Conservation (phyloP, 2,888 invertebrate species). For the Exocentrus adspersus region DNA sequence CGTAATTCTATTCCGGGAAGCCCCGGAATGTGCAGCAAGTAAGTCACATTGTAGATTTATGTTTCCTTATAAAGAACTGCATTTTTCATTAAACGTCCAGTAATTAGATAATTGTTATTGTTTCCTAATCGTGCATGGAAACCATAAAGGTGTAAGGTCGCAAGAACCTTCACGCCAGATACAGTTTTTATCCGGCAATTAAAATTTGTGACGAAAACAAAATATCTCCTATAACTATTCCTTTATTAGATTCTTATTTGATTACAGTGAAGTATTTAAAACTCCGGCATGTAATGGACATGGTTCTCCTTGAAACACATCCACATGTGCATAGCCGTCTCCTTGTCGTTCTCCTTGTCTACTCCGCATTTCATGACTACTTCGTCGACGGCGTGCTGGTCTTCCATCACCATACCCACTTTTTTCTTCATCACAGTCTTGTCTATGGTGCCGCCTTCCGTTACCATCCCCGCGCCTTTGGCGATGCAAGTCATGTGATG, state of each 20-base stretch:
- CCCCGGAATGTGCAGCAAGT: not conserved
- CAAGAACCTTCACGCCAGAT: no score
- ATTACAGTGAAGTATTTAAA: no score
- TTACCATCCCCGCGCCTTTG: conserved; percentile 15
- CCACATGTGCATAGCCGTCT: conserved; percentile 15
- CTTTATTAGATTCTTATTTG: no score
- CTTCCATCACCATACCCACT: not conserved
- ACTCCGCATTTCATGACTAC: conserved; percentile 26
- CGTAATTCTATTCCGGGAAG: not conserved
- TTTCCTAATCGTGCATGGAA: no score
- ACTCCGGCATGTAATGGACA: not conserved
- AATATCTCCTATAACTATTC: no score
- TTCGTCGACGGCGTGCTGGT: conserved; percentile 12
- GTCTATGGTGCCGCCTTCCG: conserved; percentile 23
- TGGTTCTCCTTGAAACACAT: conserved; percentile 8
- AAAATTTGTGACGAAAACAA: not conserved
- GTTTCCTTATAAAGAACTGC: not conserved
- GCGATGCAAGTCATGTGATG: conserved; percentile 31
- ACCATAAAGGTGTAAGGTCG: no score
- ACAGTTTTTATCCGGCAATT: no score
- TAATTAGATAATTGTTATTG: not conserved
- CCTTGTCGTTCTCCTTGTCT: conserved; percentile 16
- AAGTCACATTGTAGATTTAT: not conserved
- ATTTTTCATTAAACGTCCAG: not conserved
- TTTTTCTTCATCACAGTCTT: conserved; percentile 22